Evolutionary conservation across 1,140 invertebrate species (phyloP).

Genomic region (Leucophenga varia): DNA sequence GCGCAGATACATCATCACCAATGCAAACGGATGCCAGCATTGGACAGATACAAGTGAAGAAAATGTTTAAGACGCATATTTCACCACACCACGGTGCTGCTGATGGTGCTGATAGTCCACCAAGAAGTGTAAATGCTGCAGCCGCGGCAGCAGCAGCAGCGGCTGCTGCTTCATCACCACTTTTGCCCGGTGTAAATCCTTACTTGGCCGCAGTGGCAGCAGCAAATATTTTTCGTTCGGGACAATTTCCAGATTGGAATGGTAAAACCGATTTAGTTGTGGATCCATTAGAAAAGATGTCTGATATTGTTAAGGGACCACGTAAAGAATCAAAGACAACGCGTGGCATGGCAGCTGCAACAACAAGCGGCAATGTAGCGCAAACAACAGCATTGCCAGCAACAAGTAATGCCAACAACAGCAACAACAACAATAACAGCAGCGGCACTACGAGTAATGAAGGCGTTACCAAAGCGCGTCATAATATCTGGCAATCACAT

Average conservation of each 20-base stretch:
- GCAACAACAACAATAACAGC: slow-evolving; percentile 34
- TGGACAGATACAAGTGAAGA: slow-evolving; percentile 50
- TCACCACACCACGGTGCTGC: too few relatives aligned
- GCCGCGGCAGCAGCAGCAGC: slow-evolving; percentile 25
- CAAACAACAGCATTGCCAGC: slow-evolving; percentile 21
- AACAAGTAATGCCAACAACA: slow-evolving; percentile 29
- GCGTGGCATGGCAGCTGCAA: slow-evolving; percentile 4
- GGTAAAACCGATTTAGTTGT: slow-evolving; percentile 75
- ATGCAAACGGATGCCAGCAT: slow-evolving; percentile 16
- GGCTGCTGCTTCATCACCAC: slow-evolving; percentile 62
- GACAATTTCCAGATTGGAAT: slow-evolving; percentile 70
- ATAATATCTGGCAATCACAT: slow-evolving; percentile 91
- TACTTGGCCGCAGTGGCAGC: slow-evolving; percentile 78
- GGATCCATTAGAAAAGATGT: slow-evolving; percentile 89
- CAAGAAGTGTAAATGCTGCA: slow-evolving; percentile 65
- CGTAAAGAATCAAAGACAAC: slow-evolving; percentile 18
- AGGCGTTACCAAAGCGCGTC: slow-evolving; percentile 65
- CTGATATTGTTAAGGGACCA: slow-evolving; percentile 64
- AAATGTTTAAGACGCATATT: slow-evolving; percentile 50
- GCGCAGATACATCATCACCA: slow-evolving; percentile 55
- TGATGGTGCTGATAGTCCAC: slow-evolving; percentile 66
- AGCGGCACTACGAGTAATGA: slow-evolving; percentile 51
- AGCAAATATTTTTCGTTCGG: slow-evolving; percentile 73
- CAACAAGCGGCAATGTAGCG: not conserved
- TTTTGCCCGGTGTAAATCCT: slow-evolving; percentile 74